Evolutionary conservation across 2,888 invertebrate genomes (phyloP), one percentile per base, ranked within the genome.

Genomic region (Cantharis nigra): DNA sequence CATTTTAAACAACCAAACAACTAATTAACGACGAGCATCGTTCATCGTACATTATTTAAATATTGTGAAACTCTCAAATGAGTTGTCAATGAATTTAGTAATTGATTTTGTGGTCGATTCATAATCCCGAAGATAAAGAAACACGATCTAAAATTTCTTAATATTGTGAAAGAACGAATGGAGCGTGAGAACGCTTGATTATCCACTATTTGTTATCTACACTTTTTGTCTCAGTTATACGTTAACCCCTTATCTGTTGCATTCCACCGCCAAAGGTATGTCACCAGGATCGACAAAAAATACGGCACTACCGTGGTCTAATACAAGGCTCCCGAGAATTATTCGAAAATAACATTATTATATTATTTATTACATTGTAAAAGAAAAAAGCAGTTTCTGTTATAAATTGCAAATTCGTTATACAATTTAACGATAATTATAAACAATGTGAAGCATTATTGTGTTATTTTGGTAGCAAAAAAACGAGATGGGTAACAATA

Each of bases 211-310:
- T 83, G 85, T 87, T 87, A 87, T 87, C 87, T 87, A 83, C 83
- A 83, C 82, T 83, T 82, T 83, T 83, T 83, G 86, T 86, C 86
- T 85, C 84, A 85, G 85, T 86, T 86, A 87, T 87, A 87, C 86
- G 87, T 87, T 87, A 87, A 87, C 87, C 87, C 86, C 87, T 88
- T 87, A 87, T 87, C 87, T 87, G 80, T 82, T 83, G 83, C 84
- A 87, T 87, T 87, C 86, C 85, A 82, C 84, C 83, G 85, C 82
- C 85, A 84, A 86, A 87, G 87, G 87, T 87, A 87, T 87, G 87
- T 87, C 87, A 87, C 87, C 85, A 83, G 83, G 82, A 82, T 85
- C 85, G 86, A 86, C 86, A 86, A 87, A 87, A 86, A 86, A 85
- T 84, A 83, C 83, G 83, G 81, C 85, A 85, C 85, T 85, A 84